Evolutionary conservation across 2,888 invertebrate species (phyloP).

Genomic region (Colletes collaris): DNA sequence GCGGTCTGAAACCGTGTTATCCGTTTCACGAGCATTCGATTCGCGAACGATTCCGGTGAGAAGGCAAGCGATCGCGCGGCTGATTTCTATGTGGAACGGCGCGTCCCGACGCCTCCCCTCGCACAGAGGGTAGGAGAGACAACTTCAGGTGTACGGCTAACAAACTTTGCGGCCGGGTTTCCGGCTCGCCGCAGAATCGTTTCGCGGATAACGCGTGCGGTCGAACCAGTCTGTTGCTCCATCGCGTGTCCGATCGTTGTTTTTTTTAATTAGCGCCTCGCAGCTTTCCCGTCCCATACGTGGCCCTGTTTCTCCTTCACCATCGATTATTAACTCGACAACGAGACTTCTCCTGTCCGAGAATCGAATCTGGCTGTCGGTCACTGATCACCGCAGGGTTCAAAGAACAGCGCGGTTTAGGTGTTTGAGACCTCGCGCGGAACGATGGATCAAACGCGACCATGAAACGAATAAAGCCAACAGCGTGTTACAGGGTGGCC

Average conservation of each 20-base stretch:
- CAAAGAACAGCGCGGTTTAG: slow-evolving; percentile 52
- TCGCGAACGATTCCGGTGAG: slow-evolving; percentile 34
- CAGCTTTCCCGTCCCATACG: slow-evolving; percentile 2
- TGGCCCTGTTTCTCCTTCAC: background rate
- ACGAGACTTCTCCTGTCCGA: slow-evolving; percentile 3
- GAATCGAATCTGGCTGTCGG: slow-evolving; percentile 42
- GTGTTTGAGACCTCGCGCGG: slow-evolving; percentile 60
- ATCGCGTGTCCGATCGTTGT: slow-evolving; percentile 19
- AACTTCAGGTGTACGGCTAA: slow-evolving; percentile 52
- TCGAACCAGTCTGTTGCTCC: slow-evolving; percentile 8
- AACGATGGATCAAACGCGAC: slow-evolving; percentile 64
- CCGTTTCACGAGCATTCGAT: slow-evolving; percentile 24
- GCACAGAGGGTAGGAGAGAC: background rate
- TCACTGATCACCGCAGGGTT: slow-evolving; percentile 51
- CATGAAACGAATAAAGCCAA: slow-evolving; percentile 56
- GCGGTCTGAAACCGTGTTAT: slow-evolving; percentile 26
- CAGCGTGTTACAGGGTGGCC: slow-evolving; percentile 43
- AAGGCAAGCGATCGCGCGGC: slow-evolving; percentile 31
- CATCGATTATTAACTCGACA: background rate
- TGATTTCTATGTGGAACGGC: slow-evolving; percentile 45
- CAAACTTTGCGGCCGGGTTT: slow-evolving; percentile 58
- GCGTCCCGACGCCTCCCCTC: background rate
- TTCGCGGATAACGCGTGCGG: slow-evolving; percentile 24
- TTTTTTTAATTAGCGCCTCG: slow-evolving; percentile 23
- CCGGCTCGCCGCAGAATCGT: slow-evolving; percentile 52